Percentiles rank a stretch among this genome's conserved stretches.
Conservation (phyloP, 1,140 invertebrate species). For the Triops cancriformis region DNA sequence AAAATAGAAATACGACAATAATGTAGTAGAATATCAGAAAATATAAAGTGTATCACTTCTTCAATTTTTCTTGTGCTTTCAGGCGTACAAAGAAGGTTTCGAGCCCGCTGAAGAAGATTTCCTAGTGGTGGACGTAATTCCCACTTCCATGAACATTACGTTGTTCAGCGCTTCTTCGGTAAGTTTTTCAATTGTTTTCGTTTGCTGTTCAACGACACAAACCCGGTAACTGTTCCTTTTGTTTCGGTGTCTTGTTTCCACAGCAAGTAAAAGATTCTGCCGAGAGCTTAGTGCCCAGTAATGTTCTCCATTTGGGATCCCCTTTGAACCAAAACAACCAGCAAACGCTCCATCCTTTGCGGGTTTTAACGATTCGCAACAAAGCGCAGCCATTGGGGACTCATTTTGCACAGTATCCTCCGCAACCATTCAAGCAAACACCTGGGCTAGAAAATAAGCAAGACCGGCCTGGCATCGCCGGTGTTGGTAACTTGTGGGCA, state of each 20-base stretch:
- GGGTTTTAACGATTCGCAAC: background rate
- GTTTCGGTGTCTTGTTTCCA: background rate
- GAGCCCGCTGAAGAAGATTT: slow-evolving; percentile 73
- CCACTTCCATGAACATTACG: slow-evolving; percentile 74
- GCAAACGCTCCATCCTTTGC: background rate
- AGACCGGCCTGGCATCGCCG: background rate
- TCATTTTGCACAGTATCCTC: background rate
- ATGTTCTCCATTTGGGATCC: background rate
- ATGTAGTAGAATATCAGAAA: background rate
- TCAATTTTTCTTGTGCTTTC: slow-evolving; percentile 19
- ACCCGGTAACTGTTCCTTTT: no score
- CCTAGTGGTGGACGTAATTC: slow-evolving; percentile 72
- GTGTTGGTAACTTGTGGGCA: background rate
- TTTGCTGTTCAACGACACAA: background rate
- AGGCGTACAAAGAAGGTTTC: slow-evolving; percentile 77
- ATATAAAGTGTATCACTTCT: background rate
- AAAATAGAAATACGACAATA: no score
- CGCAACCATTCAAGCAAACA: background rate
- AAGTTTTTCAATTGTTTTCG: background rate
- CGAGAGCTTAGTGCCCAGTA: background rate
- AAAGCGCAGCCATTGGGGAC: background rate
- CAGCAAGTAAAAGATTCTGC: background rate
- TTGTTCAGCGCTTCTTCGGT: slow-evolving; percentile 37
- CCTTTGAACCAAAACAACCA: background rate
- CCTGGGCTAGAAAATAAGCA: background rate